These are phyloP conservation scores for Palythoa heliodiscus DNA, from an alignment of 92 coral and sea anemone genomes.

Conservation along the genomic window DNA sequence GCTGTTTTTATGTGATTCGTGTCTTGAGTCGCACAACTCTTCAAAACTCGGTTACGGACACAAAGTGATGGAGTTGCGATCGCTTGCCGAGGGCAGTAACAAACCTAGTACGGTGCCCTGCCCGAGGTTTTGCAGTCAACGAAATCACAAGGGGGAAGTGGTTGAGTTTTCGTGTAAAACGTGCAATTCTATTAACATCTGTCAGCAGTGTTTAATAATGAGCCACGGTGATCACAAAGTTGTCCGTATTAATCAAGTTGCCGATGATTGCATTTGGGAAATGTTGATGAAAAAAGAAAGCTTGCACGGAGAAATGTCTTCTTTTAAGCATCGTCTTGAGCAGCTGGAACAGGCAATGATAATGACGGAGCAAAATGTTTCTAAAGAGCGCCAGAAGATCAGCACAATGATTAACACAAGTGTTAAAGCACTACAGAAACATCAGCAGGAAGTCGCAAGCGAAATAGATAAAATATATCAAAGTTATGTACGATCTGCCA, in stretches of 20 bases:
- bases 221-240: slow-evolving; percentile 16
- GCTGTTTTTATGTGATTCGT: slow-evolving; percentile 29
- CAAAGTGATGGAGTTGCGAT: not conserved
- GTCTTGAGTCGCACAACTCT: slow-evolving; percentile 34
- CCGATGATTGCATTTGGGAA: slow-evolving; percentile 12
- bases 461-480: slow-evolving; percentile 26
- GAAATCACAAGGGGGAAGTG: slow-evolving; percentile 9
- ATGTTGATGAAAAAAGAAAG: slow-evolving; percentile 29
- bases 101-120: not conserved
- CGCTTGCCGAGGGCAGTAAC: slow-evolving; percentile 8
- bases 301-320: slow-evolving; percentile 10
- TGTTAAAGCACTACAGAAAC: slow-evolving; percentile 25
- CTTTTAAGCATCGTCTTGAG: slow-evolving; percentile 24
- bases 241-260: slow-evolving; percentile 14
- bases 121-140: not conserved
- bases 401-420: slow-evolving; percentile 9
- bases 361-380: slow-evolving; percentile 33
- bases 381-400: slow-evolving; percentile 35
- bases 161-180: slow-evolving; percentile 17
- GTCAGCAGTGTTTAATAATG: slow-evolving; percentile 31
- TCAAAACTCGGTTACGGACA: slow-evolving; percentile 15
- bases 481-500: slow-evolving; percentile 21
- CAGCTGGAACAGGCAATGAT: slow-evolving; percentile 31
- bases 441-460: slow-evolving; percentile 6
- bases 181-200: slow-evolving; percentile 2